Evolutionary conservation across 2,113 vertebrate species (phyloP).

Genomic region (Mesembrinibis cayennensis): DNA sequence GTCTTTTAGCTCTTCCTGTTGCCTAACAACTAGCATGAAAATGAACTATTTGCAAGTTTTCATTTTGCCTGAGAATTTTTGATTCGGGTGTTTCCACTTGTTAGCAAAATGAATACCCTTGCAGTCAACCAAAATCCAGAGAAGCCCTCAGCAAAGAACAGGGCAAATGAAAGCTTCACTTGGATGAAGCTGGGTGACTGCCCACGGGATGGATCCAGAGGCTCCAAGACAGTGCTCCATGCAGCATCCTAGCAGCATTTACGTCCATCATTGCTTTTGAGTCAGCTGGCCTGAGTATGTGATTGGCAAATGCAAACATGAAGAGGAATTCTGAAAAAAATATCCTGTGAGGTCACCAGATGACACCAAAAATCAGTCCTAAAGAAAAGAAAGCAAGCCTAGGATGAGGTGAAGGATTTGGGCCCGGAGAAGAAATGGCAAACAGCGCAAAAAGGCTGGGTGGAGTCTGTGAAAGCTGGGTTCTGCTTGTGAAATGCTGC

Average conservation of each 20-base stretch:
- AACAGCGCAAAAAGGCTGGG: not conserved
- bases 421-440: not conserved
- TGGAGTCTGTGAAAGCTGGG: not conserved
- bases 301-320: not conserved
- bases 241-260: not conserved
- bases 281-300: not conserved
- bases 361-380: not conserved
- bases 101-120: not conserved
- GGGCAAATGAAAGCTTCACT: not conserved
- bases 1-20: not conserved
- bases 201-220: not conserved
- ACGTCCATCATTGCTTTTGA: not conserved
- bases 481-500: not conserved
- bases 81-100: accelerated
- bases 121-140: not conserved
- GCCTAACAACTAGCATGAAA: not conserved
- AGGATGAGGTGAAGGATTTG: not conserved
- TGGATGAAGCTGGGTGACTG: not conserved
- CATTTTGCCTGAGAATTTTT: not conserved
- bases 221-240: not conserved
- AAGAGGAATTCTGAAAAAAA: not conserved
- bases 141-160: not conserved
- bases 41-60: not conserved
- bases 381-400: not conserved
- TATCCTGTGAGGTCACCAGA: not conserved